A percentile compares a stretch with the other conserved stretches of the same genome.
Conservation (phyloP, 2,888 invertebrate species). For the Scaptomyza cyrtandrae region DNA sequence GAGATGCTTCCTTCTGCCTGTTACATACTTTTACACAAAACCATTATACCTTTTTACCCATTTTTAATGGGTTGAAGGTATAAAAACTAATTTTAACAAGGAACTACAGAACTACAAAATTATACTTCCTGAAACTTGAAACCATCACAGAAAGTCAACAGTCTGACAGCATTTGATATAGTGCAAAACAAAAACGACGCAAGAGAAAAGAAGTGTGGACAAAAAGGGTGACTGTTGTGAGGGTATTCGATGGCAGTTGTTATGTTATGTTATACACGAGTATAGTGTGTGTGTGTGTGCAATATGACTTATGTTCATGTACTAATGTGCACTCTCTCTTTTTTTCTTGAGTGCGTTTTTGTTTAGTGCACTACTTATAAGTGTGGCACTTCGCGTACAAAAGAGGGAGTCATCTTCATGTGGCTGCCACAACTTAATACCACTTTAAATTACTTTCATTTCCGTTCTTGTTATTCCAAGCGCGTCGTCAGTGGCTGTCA, state of each 20-base stretch:
- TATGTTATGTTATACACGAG: not conserved
- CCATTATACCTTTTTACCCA: no score
- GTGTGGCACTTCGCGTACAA: conserved; percentile 41
- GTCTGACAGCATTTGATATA: conserved; percentile 43
- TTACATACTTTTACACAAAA: no score
- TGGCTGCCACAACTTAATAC: conserved; percentile 63
- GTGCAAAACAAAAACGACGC: conserved; percentile 22
- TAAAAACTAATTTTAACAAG: not conserved
- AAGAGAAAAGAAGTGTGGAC: not conserved
- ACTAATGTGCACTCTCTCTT: conserved; percentile 7
- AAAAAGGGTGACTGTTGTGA: not conserved
- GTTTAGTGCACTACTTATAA: conserved; percentile 20
- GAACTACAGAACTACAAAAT: not conserved
- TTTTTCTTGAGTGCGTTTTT: conserved; percentile 24
- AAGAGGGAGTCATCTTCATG: conserved; percentile 33
- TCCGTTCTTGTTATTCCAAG: conserved; percentile 74
- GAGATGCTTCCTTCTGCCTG: no score
- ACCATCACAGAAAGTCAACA: conserved; percentile 19
- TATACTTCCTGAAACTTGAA: conserved; percentile 16
- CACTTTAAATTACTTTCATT: conserved; percentile 75
- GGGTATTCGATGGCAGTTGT: no score
- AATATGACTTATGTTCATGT: conserved; percentile 27
- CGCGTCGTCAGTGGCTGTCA: conserved; percentile 56
- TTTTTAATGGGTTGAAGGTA: no score
- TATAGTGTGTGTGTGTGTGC: conserved; percentile 6